These are phyloP conservation scores for Scaptodrosophila lebanonensis DNA, from an alignment of 1,140 invertebrate species.

Conservation along the genomic window DNA sequence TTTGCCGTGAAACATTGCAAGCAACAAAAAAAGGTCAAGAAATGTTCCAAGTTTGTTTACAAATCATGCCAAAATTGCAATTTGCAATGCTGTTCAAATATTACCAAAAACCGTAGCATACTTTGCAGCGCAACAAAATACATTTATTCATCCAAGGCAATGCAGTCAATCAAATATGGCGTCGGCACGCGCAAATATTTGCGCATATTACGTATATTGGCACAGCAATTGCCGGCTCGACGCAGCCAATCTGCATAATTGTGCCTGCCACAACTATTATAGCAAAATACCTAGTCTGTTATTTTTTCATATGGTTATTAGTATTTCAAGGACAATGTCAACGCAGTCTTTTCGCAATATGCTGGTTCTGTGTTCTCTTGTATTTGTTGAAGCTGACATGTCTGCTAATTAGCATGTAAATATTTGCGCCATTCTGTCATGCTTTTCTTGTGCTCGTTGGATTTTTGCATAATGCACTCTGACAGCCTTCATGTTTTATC, in stretches of 20 bases:
- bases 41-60: conserved; percentile 57
- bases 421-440: conserved; percentile 30
- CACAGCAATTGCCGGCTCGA: conserved; percentile 12
- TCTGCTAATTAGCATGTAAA: conserved; percentile 65
- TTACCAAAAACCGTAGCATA: conserved; percentile 18
- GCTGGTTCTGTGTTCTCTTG: too few relatives aligned
- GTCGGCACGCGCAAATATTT: conserved; percentile 56
- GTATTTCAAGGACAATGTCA: conserved; percentile 49
- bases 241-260: conserved; percentile 65
- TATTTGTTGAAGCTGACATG: conserved; percentile 32
- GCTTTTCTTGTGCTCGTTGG: too few relatives aligned
- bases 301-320: conserved; percentile 26
- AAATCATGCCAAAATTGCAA: conserved; percentile 66
- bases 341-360: too few relatives aligned
- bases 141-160: conserved; percentile 30
- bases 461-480: too few relatives aligned
- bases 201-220: conserved; percentile 39
- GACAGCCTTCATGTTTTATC: too few relatives aligned
- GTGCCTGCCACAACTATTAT: conserved; percentile 48
- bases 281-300: conserved; percentile 17
- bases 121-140: conserved; percentile 14
- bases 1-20: conserved; percentile 38
- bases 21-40: conserved; percentile 21
- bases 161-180: conserved; percentile 35
- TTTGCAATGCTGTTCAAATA: conserved; percentile 33